Conservation (phyloP, 2,888 invertebrate genomes). For the Desoria tigrina region DNA sequence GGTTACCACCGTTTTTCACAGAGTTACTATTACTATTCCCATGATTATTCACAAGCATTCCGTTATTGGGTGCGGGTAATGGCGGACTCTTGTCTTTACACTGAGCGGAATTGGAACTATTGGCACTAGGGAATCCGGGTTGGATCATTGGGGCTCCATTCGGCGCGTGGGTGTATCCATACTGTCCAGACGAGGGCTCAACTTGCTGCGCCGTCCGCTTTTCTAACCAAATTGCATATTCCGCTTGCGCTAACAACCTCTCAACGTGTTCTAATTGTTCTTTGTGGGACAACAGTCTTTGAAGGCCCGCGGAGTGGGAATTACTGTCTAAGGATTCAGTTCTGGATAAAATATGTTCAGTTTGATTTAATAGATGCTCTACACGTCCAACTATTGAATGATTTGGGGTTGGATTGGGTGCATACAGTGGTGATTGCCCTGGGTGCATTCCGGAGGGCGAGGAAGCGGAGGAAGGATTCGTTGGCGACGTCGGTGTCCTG, state of each 20-base stretch:
- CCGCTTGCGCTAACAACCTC: conserved; percentile 54
- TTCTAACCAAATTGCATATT: conserved; percentile 53
- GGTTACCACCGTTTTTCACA: conserved; percentile 26
- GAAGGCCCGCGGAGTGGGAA: conserved; percentile 53
- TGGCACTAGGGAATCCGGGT: conserved; percentile 50
- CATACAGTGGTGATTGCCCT: conserved; percentile 47
- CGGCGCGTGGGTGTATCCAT: conserved; percentile 48
- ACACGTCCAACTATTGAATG: conserved; percentile 52
- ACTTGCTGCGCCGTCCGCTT: conserved; percentile 53
- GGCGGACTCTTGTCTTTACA: background rate
- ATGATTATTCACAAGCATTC: conserved; percentile 50
- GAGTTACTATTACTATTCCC: conserved; percentile 30
- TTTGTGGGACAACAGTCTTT: conserved; percentile 53
- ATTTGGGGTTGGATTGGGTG: conserved; percentile 48
- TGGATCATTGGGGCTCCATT: conserved; percentile 35
- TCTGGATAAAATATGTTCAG: conserved; percentile 54
- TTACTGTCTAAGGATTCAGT: conserved; percentile 54
- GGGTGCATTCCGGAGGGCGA: conserved; percentile 45
- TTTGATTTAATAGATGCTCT: conserved; percentile 54
- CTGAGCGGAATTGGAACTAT: conserved; percentile 30
- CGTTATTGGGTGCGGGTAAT: conserved; percentile 2
- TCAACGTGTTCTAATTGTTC: conserved; percentile 54
- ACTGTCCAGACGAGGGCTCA: conserved; percentile 34
- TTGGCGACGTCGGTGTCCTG: conserved; percentile 52
- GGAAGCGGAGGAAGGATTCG: conserved; percentile 47